Percentiles rank a stretch among this genome's conserved stretches.
phyloP scores from a whole-genome alignment of 2,888 invertebrate species.

The Brassicogethes aeneus region DNA sequence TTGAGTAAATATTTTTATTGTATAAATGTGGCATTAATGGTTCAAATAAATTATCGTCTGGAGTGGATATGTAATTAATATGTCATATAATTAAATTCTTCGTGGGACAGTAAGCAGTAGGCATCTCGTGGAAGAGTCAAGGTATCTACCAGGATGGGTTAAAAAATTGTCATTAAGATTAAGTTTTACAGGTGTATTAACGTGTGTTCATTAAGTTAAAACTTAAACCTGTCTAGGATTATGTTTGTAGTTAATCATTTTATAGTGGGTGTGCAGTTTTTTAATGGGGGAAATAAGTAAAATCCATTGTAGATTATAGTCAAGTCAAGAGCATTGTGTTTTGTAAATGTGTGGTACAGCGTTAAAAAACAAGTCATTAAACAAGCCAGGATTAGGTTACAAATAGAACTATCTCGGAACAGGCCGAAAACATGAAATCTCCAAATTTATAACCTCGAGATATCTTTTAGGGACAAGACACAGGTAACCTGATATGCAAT shows the following conservation, averaged over 20 bases:
- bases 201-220: too few relatives aligned
- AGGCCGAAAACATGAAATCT: constrained; percentile 17
- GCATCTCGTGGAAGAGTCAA: too few relatives aligned
- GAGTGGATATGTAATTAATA: neutral
- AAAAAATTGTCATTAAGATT: too few relatives aligned
- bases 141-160: too few relatives aligned
- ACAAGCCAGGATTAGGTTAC: constrained; percentile 26
- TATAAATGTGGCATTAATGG: neutral
- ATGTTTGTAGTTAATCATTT: too few relatives aligned
- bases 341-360: constrained; percentile 21
- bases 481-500: constrained; percentile 16
- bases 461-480: constrained; percentile 14
- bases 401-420: constrained; percentile 20
- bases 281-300: too few relatives aligned
- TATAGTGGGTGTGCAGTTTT: too few relatives aligned
- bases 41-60: neutral
- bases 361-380: constrained; percentile 23
- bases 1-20: constrained; percentile 2
- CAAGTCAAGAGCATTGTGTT: too few relatives aligned
- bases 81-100: neutral
- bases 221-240: too few relatives aligned
- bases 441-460: constrained; percentile 17
- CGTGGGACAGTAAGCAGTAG: constrained; percentile 1
- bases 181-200: too few relatives aligned
- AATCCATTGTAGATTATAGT: too few relatives aligned